Conservation (phyloP, 2,888 invertebrate species). For the Mystacides longicornis region DNA sequence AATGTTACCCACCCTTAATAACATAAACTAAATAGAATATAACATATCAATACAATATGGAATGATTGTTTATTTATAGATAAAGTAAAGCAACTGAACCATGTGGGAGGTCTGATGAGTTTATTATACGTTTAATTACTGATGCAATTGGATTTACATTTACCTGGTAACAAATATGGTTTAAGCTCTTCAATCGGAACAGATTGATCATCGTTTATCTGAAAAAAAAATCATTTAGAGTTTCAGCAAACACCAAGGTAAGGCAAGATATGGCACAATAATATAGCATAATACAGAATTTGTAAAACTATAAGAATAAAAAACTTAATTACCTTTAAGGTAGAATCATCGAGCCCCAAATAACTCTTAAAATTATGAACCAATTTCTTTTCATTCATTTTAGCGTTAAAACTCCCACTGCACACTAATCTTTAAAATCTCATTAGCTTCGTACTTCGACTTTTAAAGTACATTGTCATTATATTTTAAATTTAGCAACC, state of each 20-base stretch:
- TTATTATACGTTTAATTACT: too few relatives aligned
- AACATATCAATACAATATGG: too few relatives aligned
- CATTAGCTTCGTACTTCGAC: too few relatives aligned
- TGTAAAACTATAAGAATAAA: background rate
- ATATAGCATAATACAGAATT: background rate
- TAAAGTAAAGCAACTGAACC: too few relatives aligned
- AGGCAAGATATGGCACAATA: background rate
- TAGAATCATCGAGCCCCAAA: conserved; percentile 34
- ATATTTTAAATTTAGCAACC: too few relatives aligned
- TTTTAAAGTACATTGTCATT: too few relatives aligned
- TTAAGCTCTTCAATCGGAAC: conserved; percentile 46
- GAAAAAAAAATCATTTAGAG: conserved; percentile 31
- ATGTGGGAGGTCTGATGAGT: too few relatives aligned
- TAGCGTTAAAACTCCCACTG: conserved; percentile 28
- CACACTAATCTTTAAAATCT: too few relatives aligned
- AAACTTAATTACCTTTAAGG: conserved; percentile 31
- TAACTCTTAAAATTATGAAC: conserved; percentile 52
- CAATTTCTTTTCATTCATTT: conserved; percentile 50
- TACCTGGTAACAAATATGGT: conserved; percentile 49
- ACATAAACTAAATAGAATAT: background rate
- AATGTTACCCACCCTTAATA: conserved; percentile 28
- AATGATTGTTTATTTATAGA: too few relatives aligned
- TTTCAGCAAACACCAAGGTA: too few relatives aligned
- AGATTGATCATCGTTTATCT: conserved; percentile 48
- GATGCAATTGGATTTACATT: too few relatives aligned